Evolutionary conservation across 2,113 vertebrate species (phyloP).

Genomic region (Procavia capensis): DNA sequence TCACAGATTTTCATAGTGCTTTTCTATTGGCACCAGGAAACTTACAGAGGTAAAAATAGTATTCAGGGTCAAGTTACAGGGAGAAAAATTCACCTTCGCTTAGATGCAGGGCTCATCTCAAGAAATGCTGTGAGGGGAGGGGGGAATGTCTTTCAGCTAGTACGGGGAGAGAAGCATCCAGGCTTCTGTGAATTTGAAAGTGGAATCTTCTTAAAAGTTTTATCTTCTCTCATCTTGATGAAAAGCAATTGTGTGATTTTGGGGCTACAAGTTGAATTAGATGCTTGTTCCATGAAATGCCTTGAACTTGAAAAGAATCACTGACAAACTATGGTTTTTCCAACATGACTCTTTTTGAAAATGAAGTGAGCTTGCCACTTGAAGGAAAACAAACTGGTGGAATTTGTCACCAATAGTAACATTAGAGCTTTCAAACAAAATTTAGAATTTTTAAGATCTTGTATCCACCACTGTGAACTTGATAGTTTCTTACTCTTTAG

Average conservation of each 20-base stretch:
- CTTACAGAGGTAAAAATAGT: too few species aligned
- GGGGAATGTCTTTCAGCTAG: too few species aligned
- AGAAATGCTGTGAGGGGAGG: too few species aligned
- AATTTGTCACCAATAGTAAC: constrained; percentile 40
- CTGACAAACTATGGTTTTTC: not conserved
- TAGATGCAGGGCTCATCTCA: too few species aligned
- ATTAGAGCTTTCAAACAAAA: constrained; percentile 38
- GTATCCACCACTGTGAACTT: not conserved
- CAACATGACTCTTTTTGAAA: not conserved
- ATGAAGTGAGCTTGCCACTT: not conserved
- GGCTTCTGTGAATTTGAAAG: too few species aligned
- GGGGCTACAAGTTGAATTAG: not conserved
- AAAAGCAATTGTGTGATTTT: not conserved
- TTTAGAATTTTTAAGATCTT: constrained; percentile 41
- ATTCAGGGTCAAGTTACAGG: too few species aligned
- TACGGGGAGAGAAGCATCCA: too few species aligned
- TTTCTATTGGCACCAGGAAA: too few species aligned
- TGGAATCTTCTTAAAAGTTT: too few species aligned
- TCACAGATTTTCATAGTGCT: too few species aligned
- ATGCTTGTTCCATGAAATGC: not conserved
- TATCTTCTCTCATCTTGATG: too few species aligned
- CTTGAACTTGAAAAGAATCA: constrained; percentile 3
- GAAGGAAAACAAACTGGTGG: not conserved
- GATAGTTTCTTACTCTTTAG: not conserved
- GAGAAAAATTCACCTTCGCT: too few species aligned